phyloP scores from a whole-genome alignment of 2,113 vertebrate species.

The sheep (Ovis aries) region ARS-UI_Ramb_v3.0 NC_056060.1:31156501-31157000 shows the following conservation, averaged over 20 bases:
- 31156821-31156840: background rate
- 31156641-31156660: background rate
- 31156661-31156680: background rate
- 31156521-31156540: background rate
- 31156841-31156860: background rate
- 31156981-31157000: conserved; percentile 38
- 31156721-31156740: background rate
- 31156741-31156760: background rate
- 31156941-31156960: background rate
- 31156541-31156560: background rate
- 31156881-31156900: conserved; percentile 38
- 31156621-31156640: background rate
- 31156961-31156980: conserved; percentile 41
- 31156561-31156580: background rate
- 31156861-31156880: background rate
- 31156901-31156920: conserved; percentile 9
- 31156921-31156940: background rate
- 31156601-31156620: background rate
- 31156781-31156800: background rate
- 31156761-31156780: background rate
- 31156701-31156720: background rate
- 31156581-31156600: background rate
- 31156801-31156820: background rate
- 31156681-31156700: background rate
- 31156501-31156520: background rate